Evolutionary conservation across 2,797 vertebrate genomes (phyloP).

Genomic region (Sebastes variabilis): DNA sequence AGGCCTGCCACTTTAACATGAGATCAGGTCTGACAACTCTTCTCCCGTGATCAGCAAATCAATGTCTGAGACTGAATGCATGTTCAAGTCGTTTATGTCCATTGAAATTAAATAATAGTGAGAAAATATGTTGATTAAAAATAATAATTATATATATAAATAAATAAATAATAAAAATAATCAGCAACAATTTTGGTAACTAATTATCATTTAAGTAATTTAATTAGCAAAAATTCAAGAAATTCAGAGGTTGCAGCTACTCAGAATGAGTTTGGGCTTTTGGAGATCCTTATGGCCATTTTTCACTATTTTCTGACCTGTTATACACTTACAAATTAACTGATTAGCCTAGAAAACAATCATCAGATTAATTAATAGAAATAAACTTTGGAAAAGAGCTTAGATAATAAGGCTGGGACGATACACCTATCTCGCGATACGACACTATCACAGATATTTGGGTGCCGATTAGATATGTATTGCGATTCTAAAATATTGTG

Average conservation of each 20-base stretch:
- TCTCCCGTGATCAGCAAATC: background rate
- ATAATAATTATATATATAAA: too few species aligned
- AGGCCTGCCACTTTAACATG: too few species aligned
- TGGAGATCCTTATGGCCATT: background rate
- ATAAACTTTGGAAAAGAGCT: background rate
- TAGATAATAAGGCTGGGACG: background rate
- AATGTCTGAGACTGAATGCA: background rate
- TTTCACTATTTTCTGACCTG: background rate
- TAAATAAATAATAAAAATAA: too few species aligned
- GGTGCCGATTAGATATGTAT: too few species aligned
- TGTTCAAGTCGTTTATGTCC: background rate
- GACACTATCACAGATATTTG: background rate
- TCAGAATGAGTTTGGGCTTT: background rate
- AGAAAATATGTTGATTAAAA: too few species aligned
- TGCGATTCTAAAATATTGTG: too few species aligned
- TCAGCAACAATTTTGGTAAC: too few species aligned
- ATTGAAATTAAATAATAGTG: background rate
- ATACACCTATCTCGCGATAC: background rate
- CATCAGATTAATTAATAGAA: background rate
- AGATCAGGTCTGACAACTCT: background rate
- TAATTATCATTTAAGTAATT: too few species aligned
- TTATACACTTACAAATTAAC: background rate
- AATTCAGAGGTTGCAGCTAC: background rate
- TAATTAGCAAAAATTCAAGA: too few species aligned
- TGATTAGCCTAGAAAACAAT: background rate